Evolutionary conservation across 2,113 vertebrate species (phyloP).

Genomic region (Pycnonotus jocosus): DNA sequence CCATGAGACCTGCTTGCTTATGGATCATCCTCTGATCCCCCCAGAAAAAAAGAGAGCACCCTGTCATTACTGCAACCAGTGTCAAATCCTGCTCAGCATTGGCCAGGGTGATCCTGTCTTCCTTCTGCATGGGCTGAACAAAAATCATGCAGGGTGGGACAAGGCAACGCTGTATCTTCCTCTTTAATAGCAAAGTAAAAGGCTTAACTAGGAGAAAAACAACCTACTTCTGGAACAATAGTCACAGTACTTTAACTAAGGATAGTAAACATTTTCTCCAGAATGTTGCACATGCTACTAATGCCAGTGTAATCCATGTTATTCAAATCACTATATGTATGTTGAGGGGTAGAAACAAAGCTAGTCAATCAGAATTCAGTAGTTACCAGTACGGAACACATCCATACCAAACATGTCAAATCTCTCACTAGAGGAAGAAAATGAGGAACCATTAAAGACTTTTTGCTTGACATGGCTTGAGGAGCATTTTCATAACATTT

Average conservation of each 20-base stretch:
- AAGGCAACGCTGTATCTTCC: fast-evolving
- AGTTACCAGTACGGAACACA: background rate
- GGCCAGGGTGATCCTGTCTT: background rate
- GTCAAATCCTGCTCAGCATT: background rate
- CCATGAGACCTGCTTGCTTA: background rate
- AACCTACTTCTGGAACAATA: background rate
- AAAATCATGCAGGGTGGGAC: fast-evolving
- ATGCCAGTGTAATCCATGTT: background rate
- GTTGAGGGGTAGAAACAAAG: background rate
- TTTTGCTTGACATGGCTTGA: background rate
- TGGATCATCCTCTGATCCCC: background rate
- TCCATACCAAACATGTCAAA: background rate
- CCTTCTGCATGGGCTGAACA: background rate
- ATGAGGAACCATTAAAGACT: background rate
- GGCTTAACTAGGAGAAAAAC: background rate
- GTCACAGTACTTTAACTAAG: background rate
- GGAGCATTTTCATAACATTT: background rate
- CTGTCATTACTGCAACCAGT: background rate
- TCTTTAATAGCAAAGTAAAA: background rate
- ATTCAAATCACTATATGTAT: background rate
- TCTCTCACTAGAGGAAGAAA: background rate
- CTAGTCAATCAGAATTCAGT: background rate
- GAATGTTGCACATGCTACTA: background rate
- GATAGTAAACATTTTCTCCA: background rate
- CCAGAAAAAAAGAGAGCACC: background rate